phyloP scores from a whole-genome alignment of 2,797 vertebrate species.

The Leucoraja ocellata region DNA sequence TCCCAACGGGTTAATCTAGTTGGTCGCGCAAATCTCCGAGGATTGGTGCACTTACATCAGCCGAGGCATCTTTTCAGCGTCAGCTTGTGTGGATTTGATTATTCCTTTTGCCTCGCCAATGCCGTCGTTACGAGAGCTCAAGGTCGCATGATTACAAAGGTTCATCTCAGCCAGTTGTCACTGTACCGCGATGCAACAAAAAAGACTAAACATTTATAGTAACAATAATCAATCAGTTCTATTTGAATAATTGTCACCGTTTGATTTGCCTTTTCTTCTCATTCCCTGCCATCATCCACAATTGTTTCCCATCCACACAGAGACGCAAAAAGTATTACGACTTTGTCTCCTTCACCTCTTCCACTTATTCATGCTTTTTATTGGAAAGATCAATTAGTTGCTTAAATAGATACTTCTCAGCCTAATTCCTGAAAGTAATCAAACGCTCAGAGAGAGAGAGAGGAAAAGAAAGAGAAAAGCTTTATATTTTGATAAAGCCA shows the following conservation, averaged over 20 bases:
- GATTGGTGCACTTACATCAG: neutral
- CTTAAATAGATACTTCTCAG: constrained; percentile 21
- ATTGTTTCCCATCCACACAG: constrained; percentile 25
- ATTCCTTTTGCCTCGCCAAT: constrained; percentile 14
- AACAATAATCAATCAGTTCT: constrained; percentile 23
- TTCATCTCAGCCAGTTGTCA: neutral
- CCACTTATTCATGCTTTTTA: neutral
- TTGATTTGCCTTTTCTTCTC: constrained; percentile 32
- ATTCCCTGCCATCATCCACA: neutral
- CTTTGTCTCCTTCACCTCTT: neutral
- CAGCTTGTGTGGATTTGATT: constrained; percentile 16
- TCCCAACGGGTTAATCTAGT: constrained; percentile 4
- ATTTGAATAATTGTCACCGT: constrained; percentile 32
- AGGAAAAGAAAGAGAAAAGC: too few relatives aligned
- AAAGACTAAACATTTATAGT: constrained; percentile 35
- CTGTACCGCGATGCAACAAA: constrained; percentile 31
- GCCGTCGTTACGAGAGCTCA: neutral
- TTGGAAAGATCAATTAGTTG: constrained; percentile 23
- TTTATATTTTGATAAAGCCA: constrained; percentile 16
- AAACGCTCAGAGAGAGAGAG: neutral
- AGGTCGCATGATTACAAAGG: constrained; percentile 26
- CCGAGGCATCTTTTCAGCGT: neutral
- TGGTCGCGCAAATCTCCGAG: constrained; percentile 1
- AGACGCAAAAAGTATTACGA: constrained; percentile 22
- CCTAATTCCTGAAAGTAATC: neutral